phyloP scores from a whole-genome alignment of 1,140 invertebrate genomes.

The Pantala flavescens region DNA sequence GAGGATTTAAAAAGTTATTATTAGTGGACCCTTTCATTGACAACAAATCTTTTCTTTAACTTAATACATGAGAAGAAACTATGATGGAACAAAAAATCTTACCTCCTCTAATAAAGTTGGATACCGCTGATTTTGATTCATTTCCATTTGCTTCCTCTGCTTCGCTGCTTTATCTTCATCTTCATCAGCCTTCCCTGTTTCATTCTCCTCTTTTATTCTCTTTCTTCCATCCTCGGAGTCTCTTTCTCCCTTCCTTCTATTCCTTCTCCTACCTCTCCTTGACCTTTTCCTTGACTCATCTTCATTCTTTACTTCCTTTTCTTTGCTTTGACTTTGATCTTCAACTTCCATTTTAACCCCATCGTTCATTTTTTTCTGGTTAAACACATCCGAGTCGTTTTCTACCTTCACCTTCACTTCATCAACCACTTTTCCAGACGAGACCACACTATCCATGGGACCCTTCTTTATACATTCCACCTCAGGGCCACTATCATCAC shows the following conservation, averaged over 20 bases:
- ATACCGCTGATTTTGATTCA: too few relatives aligned
- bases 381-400: not conserved
- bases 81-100: too few relatives aligned
- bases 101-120: too few relatives aligned
- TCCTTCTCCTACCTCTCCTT: not conserved
- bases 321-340: not conserved
- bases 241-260: not conserved
- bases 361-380: not conserved
- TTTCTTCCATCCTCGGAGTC: constrained; percentile 14
- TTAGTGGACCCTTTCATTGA: too few relatives aligned
- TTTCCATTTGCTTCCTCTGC: too few relatives aligned
- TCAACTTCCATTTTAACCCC: constrained; percentile 10
- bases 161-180: too few relatives aligned
- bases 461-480: not conserved
- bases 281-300: not conserved
- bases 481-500: not conserved
- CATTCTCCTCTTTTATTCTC: not conserved
- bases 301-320: constrained; percentile 1
- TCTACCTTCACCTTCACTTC: not conserved
- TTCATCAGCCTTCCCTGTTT: too few relatives aligned
- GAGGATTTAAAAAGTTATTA: too few relatives aligned
- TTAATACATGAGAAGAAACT: too few relatives aligned
- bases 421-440: not conserved
- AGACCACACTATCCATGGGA: not conserved
- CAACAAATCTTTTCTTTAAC: too few relatives aligned